Evolutionary conservation across 2,113 vertebrate species (phyloP).

Genomic region (Halichoeres trimaculatus): DNA sequence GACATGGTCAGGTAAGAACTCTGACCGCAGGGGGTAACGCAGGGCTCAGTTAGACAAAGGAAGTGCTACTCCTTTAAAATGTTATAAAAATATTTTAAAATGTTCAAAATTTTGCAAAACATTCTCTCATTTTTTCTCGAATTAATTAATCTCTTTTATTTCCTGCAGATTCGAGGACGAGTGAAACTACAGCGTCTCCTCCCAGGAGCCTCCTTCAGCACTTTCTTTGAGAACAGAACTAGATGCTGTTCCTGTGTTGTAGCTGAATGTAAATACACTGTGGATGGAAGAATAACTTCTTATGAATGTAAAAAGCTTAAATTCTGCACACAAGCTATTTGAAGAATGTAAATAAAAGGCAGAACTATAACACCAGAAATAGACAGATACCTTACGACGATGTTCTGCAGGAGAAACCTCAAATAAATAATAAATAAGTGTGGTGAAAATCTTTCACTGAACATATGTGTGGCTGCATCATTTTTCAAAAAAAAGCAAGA

Average conservation of each 20-base stretch:
- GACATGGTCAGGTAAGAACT: conserved; percentile 73
- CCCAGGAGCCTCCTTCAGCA: not conserved
- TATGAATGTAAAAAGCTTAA: conserved; percentile 9
- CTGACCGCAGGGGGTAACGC: too few relatives aligned
- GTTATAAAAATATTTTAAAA: too few relatives aligned
- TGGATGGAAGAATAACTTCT: not conserved
- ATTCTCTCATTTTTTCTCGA: too few relatives aligned
- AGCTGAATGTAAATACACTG: conserved; percentile 28
- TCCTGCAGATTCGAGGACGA: conserved; percentile 66
- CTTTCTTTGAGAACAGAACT: not conserved
- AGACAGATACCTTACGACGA: too few relatives aligned
- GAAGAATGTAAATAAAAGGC: conserved; percentile 16
- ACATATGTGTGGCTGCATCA: not conserved
- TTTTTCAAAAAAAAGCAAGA: conserved; percentile 9
- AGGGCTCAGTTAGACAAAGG: too few relatives aligned
- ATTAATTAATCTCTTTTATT: too few relatives aligned
- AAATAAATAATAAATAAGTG: not conserved
- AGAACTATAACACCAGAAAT: not conserved
- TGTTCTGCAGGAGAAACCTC: not conserved
- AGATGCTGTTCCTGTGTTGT: conserved; percentile 16
- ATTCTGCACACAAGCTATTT: not conserved
- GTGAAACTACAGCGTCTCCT: conserved; percentile 17
- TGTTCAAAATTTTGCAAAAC: too few relatives aligned
- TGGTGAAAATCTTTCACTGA: not conserved
- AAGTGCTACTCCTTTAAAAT: too few relatives aligned